A percentile compares a stretch with the other conserved stretches of the same genome.
These are phyloP conservation scores for Mythimna albipuncta DNA, from an alignment of 2,888 invertebrate genomes.

Conservation along the genomic window DNA sequence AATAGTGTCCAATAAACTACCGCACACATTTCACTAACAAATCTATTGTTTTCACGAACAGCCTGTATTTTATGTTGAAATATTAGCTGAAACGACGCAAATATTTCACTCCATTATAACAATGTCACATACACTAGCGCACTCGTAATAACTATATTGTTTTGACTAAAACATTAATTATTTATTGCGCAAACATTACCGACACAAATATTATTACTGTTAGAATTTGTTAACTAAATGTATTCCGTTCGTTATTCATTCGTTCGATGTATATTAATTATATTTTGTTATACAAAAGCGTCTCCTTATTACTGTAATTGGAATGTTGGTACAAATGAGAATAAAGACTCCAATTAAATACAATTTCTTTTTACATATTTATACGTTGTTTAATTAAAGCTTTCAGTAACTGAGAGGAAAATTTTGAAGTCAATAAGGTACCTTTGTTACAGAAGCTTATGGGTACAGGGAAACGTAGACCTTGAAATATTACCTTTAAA, in stretches of 20 bases:
- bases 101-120: constrained; percentile 41
- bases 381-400: background rate
- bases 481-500: background rate
- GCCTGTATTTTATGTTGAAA: background rate
- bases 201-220: constrained; percentile 1
- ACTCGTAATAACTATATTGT: constrained; percentile 37
- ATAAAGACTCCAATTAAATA: constrained; percentile 15
- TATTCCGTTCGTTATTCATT: background rate
- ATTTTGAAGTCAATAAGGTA: background rate
- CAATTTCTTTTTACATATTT: constrained; percentile 12
- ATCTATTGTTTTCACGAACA: constrained; percentile 6
- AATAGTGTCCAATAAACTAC: background rate
- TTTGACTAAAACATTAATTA: constrained; percentile 33
- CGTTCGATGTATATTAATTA: constrained; percentile 17
- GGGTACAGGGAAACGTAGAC: background rate
- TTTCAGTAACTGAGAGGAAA: constrained; percentile 10
- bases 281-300: constrained; percentile 20
- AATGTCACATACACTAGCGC: constrained; percentile 27
- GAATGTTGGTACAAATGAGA: constrained; percentile 18
- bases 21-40: constrained; percentile 5
- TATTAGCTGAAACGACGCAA: constrained; percentile 25
- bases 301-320: constrained; percentile 26
- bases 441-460: background rate
- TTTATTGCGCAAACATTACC: constrained; percentile 28
- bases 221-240: constrained; percentile 12